Base-by-base conservation (phyloP, 1,140 invertebrate genomes). In the Cepaea nemoralis region DNA sequence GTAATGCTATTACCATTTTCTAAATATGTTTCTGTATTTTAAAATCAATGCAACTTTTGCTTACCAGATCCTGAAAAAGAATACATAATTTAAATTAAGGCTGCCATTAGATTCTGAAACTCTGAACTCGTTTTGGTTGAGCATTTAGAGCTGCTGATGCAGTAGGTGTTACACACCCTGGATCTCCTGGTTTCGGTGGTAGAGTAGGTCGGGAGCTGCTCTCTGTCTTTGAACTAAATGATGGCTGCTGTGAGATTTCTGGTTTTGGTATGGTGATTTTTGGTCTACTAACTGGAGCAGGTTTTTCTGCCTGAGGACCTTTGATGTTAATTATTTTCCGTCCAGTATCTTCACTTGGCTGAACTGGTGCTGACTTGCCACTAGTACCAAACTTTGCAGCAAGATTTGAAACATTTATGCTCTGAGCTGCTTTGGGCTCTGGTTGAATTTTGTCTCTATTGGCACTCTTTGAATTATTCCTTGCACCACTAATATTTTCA, bases 111-210 rank as follows among this genome's bases (percentile, higher is more conserved):
- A 78, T 78, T 45, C 66, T 78, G 63, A 27, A 78, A 31, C 77
- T 78, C 42, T 78, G 77, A 69, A 78, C 77, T 69, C 77, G 35
- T 48, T 78, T 78, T 35, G 63, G 77, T 31, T 67, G 77, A 48
- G 59, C 24, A 77, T 31, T 55, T 55, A 14, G 19, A 8, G 77
- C 27, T 12, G 63, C 48, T 24, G 35, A n/a, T 45, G 22, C 0
- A 55, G 50, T 14, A 31, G n/a, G 19, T 24, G 77, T 3, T 75
- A 24, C 42, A 35, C 40, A 24, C 37, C 40, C 40, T 5, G 1
- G 24, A n/a, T 78, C 77, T 45, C 73, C 73, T 12, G 77, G 77
- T 31, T 78, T 78, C 19, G 77, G 77, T 27, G 63, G 77, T 14
- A 78, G 42, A 10, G 40, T 35, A 40, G 77, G 77, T 48, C 63